Conservation (phyloP, 2,797 vertebrate species). For the Alosa sapidissima region DNA sequence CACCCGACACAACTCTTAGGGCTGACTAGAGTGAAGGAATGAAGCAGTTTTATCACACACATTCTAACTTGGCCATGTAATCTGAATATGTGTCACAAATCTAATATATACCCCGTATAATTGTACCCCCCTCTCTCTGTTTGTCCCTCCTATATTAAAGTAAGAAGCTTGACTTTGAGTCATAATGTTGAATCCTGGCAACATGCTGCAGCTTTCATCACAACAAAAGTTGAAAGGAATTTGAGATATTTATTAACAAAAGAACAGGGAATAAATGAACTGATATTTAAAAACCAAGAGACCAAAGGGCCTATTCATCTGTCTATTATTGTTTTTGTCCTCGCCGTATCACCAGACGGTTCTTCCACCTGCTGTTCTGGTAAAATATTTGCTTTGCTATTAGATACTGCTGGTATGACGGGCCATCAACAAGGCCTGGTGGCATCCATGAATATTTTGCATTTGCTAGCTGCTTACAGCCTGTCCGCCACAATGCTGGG, state of each 20-base stretch:
- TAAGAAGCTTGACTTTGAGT: background rate
- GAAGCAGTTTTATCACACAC: background rate
- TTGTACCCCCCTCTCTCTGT: background rate
- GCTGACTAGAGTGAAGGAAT: background rate
- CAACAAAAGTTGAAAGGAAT: background rate
- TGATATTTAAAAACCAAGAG: conserved; percentile 13
- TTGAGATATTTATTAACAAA: conserved; percentile 9
- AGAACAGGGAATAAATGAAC: background rate
- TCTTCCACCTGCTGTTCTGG: conserved; percentile 16
- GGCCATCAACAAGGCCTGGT: conserved; percentile 27
- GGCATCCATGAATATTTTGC: conserved; percentile 49
- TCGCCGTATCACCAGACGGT: background rate
- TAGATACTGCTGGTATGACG: conserved; percentile 54
- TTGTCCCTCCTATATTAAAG: background rate
- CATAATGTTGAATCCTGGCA: background rate
- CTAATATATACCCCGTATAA: background rate
- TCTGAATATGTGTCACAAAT: background rate
- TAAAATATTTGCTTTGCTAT: conserved; percentile 23
- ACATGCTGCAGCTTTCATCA: background rate
- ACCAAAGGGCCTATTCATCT: conserved; percentile 15
- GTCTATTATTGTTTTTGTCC: conserved; percentile 19
- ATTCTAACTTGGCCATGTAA: background rate
- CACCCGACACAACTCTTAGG: background rate
- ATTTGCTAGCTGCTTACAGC: conserved; percentile 67
- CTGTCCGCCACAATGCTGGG: conserved; percentile 64